Percentiles rank a stretch among this genome's conserved stretches.
Evolutionary conservation across 2,113 vertebrate species (phyloP).

Genomic region (Lepus americanus): DNA sequence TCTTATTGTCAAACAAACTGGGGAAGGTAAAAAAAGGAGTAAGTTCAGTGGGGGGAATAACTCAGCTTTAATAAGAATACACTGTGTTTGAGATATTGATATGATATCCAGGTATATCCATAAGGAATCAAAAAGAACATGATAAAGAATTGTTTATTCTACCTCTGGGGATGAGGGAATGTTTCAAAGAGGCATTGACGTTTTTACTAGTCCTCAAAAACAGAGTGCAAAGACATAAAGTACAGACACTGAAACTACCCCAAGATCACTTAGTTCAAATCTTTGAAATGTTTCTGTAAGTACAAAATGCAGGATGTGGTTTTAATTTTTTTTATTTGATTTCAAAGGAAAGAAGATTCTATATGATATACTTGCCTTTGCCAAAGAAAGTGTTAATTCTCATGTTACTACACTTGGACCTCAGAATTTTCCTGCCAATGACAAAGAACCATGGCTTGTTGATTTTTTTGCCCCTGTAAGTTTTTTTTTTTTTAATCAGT

Average conservation of each 20-base stretch:
- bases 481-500: slow-evolving; percentile 58
- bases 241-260: neutral
- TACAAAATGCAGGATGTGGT: slow-evolving; percentile 43
- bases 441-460: slow-evolving; percentile 97
- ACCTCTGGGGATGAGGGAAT: neutral
- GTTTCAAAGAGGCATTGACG: neutral
- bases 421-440: slow-evolving; percentile 96
- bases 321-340: slow-evolving; percentile 70
- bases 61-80: neutral
- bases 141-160: neutral
- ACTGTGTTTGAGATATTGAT: neutral
- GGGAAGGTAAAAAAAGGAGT: neutral
- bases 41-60: neutral
- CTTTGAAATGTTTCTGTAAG: slow-evolving; percentile 26
- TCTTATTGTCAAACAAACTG: neutral
- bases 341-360: slow-evolving; percentile 94
- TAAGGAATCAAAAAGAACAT: neutral
- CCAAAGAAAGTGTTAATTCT: slow-evolving; percentile 96
- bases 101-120: neutral
- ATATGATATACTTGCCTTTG: slow-evolving; percentile 96
- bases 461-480: slow-evolving; percentile 99
- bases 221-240: neutral
- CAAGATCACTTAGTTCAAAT: neutral
- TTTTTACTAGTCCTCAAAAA: slow-evolving; percentile 3
- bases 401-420: slow-evolving; percentile 96